Evolutionary conservation across 2,888 invertebrate genomes (phyloP).

Genomic region (Hypena proboscidalis): DNA sequence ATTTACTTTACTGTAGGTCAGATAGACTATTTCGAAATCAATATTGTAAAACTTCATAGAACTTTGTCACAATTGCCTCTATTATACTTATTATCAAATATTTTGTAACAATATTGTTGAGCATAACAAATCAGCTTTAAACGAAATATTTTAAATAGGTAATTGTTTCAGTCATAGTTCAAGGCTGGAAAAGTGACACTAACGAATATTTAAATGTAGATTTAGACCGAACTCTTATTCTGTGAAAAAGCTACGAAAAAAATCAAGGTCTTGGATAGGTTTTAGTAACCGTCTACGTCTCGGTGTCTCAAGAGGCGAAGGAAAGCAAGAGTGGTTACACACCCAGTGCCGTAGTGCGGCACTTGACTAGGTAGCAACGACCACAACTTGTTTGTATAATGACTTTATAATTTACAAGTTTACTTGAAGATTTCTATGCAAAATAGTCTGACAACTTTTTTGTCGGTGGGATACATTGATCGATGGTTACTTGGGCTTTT

Average conservation of each 20-base stretch:
- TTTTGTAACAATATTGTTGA: constrained; percentile 28
- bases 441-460: not conserved
- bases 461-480: no score
- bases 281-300: no score
- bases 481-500: no score
- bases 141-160: no score
- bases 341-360: not conserved
- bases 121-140: constrained; percentile 37
- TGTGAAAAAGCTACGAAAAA: not conserved
- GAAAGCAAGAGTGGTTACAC: constrained; percentile 7
- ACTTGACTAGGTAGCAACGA: constrained; percentile 2
- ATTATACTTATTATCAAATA: constrained; percentile 32
- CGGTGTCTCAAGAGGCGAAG: constrained; percentile 1
- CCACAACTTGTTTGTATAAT: constrained; percentile 8
- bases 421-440: constrained; percentile 17
- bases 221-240: no score
- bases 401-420: constrained; percentile 10
- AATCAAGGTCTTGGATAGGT: constrained; percentile 3
- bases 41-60: no score
- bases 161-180: no score
- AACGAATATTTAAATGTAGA: constrained; percentile 5
- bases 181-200: constrained; percentile 14
- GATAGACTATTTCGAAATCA: no score
- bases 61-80: no score
- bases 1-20: no score